These are phyloP conservation scores for Paralvinella palmiformis DNA, from an alignment of 1,140 invertebrate species.

Conservation along the genomic window DNA sequence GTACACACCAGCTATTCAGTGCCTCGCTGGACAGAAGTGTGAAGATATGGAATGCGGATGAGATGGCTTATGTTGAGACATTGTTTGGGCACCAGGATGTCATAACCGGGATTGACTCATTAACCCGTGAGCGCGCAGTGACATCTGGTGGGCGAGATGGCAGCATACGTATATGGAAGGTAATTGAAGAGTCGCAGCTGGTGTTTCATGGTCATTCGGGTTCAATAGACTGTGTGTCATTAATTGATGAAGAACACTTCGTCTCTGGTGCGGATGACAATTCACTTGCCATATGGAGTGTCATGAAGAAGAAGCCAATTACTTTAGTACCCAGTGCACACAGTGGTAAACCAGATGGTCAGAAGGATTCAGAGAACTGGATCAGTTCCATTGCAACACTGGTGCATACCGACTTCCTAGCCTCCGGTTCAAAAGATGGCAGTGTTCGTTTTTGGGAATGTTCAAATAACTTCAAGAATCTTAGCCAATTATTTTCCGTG, in stretches of 20 bases:
- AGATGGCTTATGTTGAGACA: constrained; percentile 93
- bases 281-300: constrained; percentile 77
- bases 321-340: constrained; percentile 68
- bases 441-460: constrained; percentile 79
- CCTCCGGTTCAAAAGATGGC: constrained; percentile 83
- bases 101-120: constrained; percentile 79
- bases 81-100: constrained; percentile 84
- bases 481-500: constrained; percentile 65
- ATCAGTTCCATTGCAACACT: constrained; percentile 73
- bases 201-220: constrained; percentile 69
- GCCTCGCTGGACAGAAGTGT: constrained; percentile 73
- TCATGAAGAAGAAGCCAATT: constrained; percentile 83
- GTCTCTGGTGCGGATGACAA: constrained; percentile 86
- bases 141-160: constrained; percentile 83
- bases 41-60: constrained; percentile 86
- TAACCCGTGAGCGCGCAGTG: constrained; percentile 73
- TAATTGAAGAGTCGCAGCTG: constrained; percentile 91
- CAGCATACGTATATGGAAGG: constrained; percentile 87
- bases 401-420: constrained; percentile 81
- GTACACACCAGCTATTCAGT: constrained; percentile 84
- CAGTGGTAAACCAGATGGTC: constrained; percentile 48
- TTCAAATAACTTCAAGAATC: constrained; percentile 62
- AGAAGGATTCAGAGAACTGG: constrained; percentile 60
- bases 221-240: constrained; percentile 78
- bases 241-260: constrained; percentile 89